phyloP scores from a whole-genome alignment of 30 jellyfish, hydroid and myxozoan genomes.

The Aurelia aurita complex sp. Pacific region DNA sequence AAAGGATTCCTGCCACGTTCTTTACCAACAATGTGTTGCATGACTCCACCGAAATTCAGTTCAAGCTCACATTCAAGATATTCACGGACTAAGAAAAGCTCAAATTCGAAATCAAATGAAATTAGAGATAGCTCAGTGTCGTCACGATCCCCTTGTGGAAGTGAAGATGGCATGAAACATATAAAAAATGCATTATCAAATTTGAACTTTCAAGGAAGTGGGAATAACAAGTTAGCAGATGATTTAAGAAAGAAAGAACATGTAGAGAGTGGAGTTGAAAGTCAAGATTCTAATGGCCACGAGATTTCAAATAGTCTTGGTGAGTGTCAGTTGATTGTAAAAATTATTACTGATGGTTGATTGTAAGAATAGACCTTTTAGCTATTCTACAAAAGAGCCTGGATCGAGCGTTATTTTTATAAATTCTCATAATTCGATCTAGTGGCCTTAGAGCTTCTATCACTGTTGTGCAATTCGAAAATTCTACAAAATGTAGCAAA shows the following conservation, averaged over 20 bases:
- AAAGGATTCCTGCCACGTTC: slow-evolving; percentile 91
- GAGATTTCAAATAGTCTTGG: slow-evolving; percentile 66
- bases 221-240: slow-evolving; percentile 32
- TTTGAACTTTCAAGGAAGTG: slow-evolving; percentile 58
- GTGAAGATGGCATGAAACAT: slow-evolving; percentile 64
- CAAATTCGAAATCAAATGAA: slow-evolving; percentile 24
- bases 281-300: slow-evolving; percentile 93
- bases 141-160: slow-evolving; percentile 51
- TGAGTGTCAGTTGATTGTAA: slow-evolving; percentile 1
- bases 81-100: slow-evolving; percentile 17
- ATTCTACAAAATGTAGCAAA: no score
- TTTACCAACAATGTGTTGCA: slow-evolving; percentile 92
- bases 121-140: slow-evolving; percentile 32
- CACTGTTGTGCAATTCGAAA: no score
- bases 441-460: no score
- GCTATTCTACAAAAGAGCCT: no score
- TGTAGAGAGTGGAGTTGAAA: slow-evolving; percentile 94
- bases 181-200: slow-evolving; percentile 76
- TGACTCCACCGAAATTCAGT: slow-evolving; percentile 97
- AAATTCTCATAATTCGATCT: no score
- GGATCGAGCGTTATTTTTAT: no score
- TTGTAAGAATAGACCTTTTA: no score
- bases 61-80: slow-evolving; percentile 60
- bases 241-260: slow-evolving; percentile 42
- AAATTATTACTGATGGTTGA: no score